phyloP scores from a whole-genome alignment of 2,797 vertebrate species.

The Melanotaenia parkinsoni region DNA sequence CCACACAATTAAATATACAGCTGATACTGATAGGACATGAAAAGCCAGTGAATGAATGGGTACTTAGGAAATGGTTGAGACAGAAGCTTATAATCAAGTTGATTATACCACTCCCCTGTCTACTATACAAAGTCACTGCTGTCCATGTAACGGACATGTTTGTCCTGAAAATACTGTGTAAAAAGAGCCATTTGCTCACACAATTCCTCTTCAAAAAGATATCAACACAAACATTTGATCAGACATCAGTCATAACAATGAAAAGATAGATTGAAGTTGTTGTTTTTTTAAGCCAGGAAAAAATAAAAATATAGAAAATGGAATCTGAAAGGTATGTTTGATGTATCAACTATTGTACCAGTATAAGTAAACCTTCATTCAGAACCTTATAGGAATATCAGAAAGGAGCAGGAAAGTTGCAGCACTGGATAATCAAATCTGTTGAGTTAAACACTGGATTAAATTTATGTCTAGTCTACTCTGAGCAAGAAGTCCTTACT shows the following conservation, averaged over 20 bases:
- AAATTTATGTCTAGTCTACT: constrained; percentile 8
- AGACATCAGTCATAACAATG: constrained; percentile 11
- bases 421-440: constrained; percentile 5
- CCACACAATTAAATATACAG: constrained; percentile 36
- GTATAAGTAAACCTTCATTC: constrained; percentile 8
- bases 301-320: background rate
- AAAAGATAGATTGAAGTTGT: constrained; percentile 7
- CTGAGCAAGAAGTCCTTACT: background rate
- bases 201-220: constrained; percentile 17
- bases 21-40: constrained; percentile 23
- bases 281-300: constrained; percentile 7
- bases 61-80: constrained; percentile 47
- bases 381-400: constrained; percentile 1
- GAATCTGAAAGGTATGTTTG: background rate
- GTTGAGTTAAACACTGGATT: constrained; percentile 13
- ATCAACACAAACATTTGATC: constrained; percentile 18
- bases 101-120: constrained; percentile 37
- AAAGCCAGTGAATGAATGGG: constrained; percentile 38
- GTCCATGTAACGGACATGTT: constrained; percentile 36
- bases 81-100: constrained; percentile 47
- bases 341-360: constrained; percentile 11
- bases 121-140: constrained; percentile 61
- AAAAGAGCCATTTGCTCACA: constrained; percentile 41
- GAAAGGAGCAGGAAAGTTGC: constrained; percentile 5
- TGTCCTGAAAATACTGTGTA: constrained; percentile 12